Base-by-base conservation (phyloP, 2,888 invertebrate genomes). In the Acrobasis suavella region DNA sequence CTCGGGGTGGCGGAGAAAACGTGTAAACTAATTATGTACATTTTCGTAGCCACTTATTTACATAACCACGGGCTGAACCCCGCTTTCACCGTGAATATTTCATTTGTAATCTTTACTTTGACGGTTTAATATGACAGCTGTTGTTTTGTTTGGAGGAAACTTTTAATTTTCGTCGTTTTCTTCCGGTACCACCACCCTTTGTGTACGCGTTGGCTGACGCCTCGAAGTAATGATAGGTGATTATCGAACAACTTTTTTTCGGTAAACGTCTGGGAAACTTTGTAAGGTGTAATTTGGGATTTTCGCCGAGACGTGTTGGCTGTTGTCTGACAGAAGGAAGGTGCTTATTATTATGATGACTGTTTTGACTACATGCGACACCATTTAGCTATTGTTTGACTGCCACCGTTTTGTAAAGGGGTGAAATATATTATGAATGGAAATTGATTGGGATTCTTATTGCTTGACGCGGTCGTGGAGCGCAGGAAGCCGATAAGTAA, bases 31-130 rank as follows among this genome's bases (percentile, higher is more conserved):
- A 92, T 91, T 91, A 91, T 91, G 89, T 91, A 92, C 89, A 88
- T 91, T 91, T 91, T 91, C 90, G 91, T 91, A 87, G 89, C 87
- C 87, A 91, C 89, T 91, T 92, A 91, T 92, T 91, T 92, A 91
- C 91, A 91, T 91, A 92, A 91, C 87, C 89, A 86, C 89, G 83
- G 85, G 77, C 86, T 85, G 85, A 87, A 78, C 87, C 83, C 82
- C 87, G 91, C 92, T 91, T 91, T 92, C 91, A 91, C 91, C 91
- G 91, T 91, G 89, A 91, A 92, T 92, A 92, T 91, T 92, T 91
- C 89, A 92, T 92, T 89, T 80, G 88, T 89, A 89, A 91, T 90
- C 90, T 89, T 89, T 90, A 89, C 86, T 91, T 87, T 89, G 91
- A 89, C 88, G 87, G 86, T 90, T 87, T 89, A 88, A 90, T 91